These are phyloP conservation scores for Plutomurus gul DNA, from an alignment of 1,140 invertebrate species.

Conservation along the genomic window DNA sequence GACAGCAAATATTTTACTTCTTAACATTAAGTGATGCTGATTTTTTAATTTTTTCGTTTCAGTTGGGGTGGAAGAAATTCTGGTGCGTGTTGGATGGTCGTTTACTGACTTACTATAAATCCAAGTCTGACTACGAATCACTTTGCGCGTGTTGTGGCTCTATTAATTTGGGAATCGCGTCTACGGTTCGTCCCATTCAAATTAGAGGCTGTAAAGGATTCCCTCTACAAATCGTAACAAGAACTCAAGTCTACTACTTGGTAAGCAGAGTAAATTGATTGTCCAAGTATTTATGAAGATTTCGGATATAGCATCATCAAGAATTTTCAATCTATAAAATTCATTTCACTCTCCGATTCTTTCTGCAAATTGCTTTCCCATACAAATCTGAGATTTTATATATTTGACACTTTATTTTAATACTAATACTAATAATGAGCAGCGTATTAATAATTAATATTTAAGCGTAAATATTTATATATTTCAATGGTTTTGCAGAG, in stretches of 20 bases:
- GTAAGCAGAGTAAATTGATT: conserved; percentile 58
- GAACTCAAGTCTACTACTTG: conserved; percentile 60
- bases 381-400: no score
- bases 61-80: conserved; percentile 60
- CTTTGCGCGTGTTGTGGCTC: conserved; percentile 62
- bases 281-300: neutral
- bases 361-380: no score
- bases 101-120: conserved; percentile 62
- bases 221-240: conserved; percentile 58
- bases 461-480: neutral
- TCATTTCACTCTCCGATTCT: no score
- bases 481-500: conserved; percentile 40
- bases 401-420: no score
- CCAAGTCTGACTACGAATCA: conserved; percentile 62
- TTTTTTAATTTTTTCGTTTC: neutral
- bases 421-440: no score
- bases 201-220: conserved; percentile 53
- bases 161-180: conserved; percentile 60
- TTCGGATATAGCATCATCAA: neutral
- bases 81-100: conserved; percentile 64
- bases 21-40: neutral
- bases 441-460: no score
- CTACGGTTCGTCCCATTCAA: conserved; percentile 51
- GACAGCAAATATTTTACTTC: neutral
- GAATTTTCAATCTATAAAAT: no score